These are phyloP conservation scores for Coleophora deauratella DNA, from an alignment of 2,888 invertebrate genomes.

Conservation along the genomic window DNA sequence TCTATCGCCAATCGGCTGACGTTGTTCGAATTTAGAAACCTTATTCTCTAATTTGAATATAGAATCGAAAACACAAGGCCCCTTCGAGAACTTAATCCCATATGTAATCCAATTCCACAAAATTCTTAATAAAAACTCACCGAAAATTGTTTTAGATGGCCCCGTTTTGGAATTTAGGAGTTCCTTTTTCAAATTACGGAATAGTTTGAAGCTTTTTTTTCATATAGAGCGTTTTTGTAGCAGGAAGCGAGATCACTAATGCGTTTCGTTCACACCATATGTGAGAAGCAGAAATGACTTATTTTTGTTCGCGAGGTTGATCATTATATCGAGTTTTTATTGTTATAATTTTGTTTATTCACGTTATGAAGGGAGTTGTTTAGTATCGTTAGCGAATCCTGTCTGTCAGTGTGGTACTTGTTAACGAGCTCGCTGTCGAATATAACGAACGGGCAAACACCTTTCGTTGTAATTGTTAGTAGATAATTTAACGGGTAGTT, in stretches of 20 bases:
- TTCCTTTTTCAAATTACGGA: slow-evolving; percentile 42
- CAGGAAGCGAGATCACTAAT: slow-evolving; percentile 49
- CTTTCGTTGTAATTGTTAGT: slow-evolving; percentile 38
- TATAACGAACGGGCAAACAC: slow-evolving; percentile 29
- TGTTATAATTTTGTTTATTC: slow-evolving; percentile 56
- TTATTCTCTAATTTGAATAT: slow-evolving; percentile 43
- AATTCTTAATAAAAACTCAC: background rate
- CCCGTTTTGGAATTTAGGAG: slow-evolving; percentile 17
- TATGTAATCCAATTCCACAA: background rate
- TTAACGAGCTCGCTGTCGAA: slow-evolving; percentile 28
- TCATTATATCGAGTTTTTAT: slow-evolving; percentile 24
- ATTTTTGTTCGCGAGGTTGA: slow-evolving; percentile 16
- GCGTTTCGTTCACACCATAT: slow-evolving; percentile 55
- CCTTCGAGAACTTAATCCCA: slow-evolving; percentile 3
- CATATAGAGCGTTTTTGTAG: slow-evolving; percentile 21
- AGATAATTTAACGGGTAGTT: slow-evolving; percentile 22
- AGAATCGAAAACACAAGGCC: slow-evolving; percentile 28
- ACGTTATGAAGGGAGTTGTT: slow-evolving; percentile 34
- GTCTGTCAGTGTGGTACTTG: slow-evolving; percentile 27
- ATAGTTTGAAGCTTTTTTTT: slow-evolving; percentile 26
- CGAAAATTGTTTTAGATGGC: slow-evolving; percentile 9
- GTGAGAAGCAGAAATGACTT: slow-evolving; percentile 46
- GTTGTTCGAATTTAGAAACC: slow-evolving; percentile 22
- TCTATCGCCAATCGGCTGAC: slow-evolving; percentile 44
- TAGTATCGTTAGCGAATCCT: slow-evolving; percentile 51